Conservation (phyloP, 2,113 vertebrate genomes). For the Paramisgurnus dabryanus region DNA sequence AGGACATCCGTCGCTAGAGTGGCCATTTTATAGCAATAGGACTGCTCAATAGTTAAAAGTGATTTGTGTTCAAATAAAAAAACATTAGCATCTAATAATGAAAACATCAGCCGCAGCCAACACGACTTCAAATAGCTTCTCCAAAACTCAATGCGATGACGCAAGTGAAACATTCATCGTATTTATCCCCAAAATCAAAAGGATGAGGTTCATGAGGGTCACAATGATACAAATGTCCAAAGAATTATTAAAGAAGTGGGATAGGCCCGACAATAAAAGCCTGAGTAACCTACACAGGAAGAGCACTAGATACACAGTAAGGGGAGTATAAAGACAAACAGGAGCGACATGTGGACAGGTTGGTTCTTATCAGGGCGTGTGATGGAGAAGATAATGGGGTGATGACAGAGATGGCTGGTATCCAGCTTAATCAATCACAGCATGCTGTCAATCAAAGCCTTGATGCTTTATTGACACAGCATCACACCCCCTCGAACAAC, state of each 20-base stretch:
- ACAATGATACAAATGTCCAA: background rate
- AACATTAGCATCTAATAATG: too few species aligned
- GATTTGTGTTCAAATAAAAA: too few species aligned
- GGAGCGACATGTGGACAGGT: slow-evolving; percentile 32
- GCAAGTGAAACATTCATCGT: too few species aligned
- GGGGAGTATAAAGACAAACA: slow-evolving; percentile 32
- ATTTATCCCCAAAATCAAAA: too few species aligned
- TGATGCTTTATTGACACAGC: slow-evolving; percentile 44
- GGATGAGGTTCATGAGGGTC: too few species aligned
- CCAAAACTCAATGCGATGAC: too few species aligned
- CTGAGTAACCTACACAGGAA: background rate
- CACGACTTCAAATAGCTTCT: too few species aligned
- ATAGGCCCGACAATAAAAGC: background rate
- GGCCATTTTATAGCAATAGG: too few species aligned
- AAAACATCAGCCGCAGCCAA: too few species aligned
- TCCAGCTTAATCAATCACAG: slow-evolving; percentile 51
- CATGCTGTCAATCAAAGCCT: slow-evolving; percentile 40
- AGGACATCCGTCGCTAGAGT: too few species aligned
- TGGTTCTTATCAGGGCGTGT: slow-evolving; percentile 49
- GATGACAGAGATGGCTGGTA: slow-evolving; percentile 50
- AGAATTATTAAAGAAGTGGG: background rate
- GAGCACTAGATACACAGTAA: slow-evolving; percentile 20
- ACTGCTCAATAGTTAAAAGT: too few species aligned
- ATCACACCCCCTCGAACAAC: slow-evolving; percentile 1
- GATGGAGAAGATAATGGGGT: slow-evolving; percentile 44